These are phyloP conservation scores for Antechinus stuartii DNA, from an alignment of 2,113 vertebrate genomes.

Conservation along the genomic window DNA sequence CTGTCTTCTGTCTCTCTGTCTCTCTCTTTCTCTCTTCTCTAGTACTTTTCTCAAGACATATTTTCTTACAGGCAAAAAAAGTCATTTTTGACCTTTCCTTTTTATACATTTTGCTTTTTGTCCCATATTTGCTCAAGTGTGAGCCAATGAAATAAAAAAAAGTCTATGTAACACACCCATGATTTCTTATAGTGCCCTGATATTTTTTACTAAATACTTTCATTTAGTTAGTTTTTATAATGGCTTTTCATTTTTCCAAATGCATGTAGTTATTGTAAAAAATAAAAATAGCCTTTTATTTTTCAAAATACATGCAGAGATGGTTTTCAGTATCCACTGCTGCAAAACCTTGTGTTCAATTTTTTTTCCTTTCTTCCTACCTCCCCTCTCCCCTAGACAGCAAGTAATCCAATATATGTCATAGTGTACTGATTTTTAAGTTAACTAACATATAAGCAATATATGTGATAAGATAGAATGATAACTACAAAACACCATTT, in stretches of 20 bases:
- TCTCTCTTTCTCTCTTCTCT: not conserved
- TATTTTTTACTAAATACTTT: too few species aligned
- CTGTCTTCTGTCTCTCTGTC: too few species aligned
- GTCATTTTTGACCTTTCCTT: conserved; percentile 20
- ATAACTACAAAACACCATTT: not conserved
- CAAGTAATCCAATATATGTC: too few species aligned
- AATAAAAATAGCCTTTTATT: too few species aligned
- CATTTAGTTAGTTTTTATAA: too few species aligned
- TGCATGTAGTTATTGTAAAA: too few species aligned
- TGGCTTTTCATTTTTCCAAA: too few species aligned
- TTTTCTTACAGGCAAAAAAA: not conserved
- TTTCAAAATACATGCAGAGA: too few species aligned
- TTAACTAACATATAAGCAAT: not conserved
- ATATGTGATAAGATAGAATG: not conserved
- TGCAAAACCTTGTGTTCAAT: too few species aligned
- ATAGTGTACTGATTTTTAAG: not conserved
- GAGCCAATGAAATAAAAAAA: not conserved
- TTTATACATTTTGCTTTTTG: not conserved
- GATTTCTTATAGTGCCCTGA: not conserved
- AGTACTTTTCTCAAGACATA: not conserved
- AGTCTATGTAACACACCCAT: not conserved
- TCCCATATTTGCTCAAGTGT: conserved; percentile 24
- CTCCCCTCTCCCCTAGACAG: too few species aligned
- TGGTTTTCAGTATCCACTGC: too few species aligned
- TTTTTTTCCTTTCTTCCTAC: too few species aligned